These are phyloP conservation scores for Trogon melanurus DNA, from an alignment of 2,113 vertebrate genomes.

Conservation along the genomic window DNA sequence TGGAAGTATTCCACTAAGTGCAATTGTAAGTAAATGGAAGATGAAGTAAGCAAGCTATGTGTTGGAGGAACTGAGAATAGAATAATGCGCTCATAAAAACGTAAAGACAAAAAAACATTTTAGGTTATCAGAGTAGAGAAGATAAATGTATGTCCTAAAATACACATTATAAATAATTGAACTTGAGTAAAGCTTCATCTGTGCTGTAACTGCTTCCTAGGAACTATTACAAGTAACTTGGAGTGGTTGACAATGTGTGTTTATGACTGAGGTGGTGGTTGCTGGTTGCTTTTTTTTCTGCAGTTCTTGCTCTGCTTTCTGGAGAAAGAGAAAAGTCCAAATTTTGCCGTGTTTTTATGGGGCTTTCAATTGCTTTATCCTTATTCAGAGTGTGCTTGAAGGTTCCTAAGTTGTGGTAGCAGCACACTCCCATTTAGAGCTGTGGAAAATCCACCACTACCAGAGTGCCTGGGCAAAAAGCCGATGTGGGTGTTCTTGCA, in stretches of 20 bases:
- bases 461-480: not conserved
- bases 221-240: not conserved
- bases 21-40: not conserved
- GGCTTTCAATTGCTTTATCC: not conserved
- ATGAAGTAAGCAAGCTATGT: not conserved
- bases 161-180: not conserved
- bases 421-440: not conserved
- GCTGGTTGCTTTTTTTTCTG: not conserved
- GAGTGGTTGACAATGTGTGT: not conserved
- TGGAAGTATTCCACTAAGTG: not conserved
- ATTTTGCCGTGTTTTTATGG: not conserved
- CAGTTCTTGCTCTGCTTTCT: not conserved
- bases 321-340: not conserved
- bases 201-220: not conserved
- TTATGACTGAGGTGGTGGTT: not conserved
- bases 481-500: not conserved
- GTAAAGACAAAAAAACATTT: not conserved
- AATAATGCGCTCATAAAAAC: not conserved
- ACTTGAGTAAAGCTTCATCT: not conserved
- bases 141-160: not conserved
- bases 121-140: not conserved
- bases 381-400: not conserved
- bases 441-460: not conserved
- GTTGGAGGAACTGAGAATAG: not conserved
- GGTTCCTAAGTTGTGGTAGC: not conserved